These are phyloP conservation scores for Chloroclysta siterata DNA, from an alignment of 2,888 invertebrate genomes.

Conservation along the genomic window DNA sequence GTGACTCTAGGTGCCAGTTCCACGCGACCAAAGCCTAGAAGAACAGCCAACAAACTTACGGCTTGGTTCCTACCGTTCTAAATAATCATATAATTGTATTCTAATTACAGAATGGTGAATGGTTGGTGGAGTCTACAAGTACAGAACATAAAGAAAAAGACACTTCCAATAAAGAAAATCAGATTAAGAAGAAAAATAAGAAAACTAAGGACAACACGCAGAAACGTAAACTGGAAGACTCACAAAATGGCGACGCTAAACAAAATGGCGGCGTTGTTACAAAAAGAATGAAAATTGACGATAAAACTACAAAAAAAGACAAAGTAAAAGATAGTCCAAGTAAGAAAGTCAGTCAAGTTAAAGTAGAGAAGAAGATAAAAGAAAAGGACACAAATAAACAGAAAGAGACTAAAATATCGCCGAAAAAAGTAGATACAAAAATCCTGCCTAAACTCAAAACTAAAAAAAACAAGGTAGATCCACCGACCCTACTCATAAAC, in stretches of 20 bases:
- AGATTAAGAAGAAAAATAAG: slow-evolving; percentile 47
- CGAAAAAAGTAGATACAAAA: slow-evolving; percentile 22
- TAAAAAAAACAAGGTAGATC: slow-evolving; percentile 18
- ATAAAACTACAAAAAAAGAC: slow-evolving; percentile 33
- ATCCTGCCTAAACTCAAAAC: slow-evolving; percentile 11
- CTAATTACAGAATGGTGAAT: slow-evolving; percentile 58
- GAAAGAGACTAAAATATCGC: slow-evolving; percentile 15
- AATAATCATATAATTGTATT: not conserved
- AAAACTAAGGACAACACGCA: slow-evolving; percentile 33
- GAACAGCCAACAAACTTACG: too few species aligned
- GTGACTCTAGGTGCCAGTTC: too few species aligned
- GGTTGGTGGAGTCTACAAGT: slow-evolving; percentile 59
- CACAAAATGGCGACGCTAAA: slow-evolving; percentile 12
- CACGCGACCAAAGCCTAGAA: too few species aligned
- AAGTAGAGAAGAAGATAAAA: slow-evolving; percentile 24
- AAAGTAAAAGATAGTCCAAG: slow-evolving; percentile 30
- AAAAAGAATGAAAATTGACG: slow-evolving; percentile 34
- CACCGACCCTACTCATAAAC: slow-evolving; percentile 52
- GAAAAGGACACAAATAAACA: slow-evolving; percentile 23
- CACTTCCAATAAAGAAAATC: slow-evolving; percentile 59
- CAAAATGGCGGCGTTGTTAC: slow-evolving; percentile 39
- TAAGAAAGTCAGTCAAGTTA: slow-evolving; percentile 39
- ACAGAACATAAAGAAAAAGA: slow-evolving; percentile 54
- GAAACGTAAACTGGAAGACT: slow-evolving; percentile 41
- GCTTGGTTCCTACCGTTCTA: too few species aligned